Evolutionary conservation across 2,113 vertebrate species (phyloP).

Genomic region (Oceanodroma tethys): DNA sequence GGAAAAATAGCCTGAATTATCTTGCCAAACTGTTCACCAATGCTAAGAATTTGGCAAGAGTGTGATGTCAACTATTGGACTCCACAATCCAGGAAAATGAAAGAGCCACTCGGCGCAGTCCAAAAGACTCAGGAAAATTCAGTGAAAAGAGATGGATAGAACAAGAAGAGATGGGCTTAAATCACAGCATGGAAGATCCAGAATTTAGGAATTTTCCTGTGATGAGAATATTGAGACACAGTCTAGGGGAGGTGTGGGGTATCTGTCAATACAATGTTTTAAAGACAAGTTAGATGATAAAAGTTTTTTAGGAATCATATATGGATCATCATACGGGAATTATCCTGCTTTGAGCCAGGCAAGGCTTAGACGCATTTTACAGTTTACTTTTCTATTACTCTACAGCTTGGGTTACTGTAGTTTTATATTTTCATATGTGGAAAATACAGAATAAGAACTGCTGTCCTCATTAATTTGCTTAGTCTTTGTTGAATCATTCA

Average conservation of each 20-base stretch:
- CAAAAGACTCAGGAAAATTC: background rate
- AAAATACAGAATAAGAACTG: background rate
- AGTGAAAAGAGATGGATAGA: background rate
- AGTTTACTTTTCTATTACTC: background rate
- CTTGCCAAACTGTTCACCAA: background rate
- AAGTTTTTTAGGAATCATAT: background rate
- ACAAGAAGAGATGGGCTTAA: background rate
- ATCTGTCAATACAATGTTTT: background rate
- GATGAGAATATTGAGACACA: background rate
- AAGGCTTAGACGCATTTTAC: background rate
- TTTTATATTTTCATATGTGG: background rate
- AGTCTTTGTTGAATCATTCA: background rate
- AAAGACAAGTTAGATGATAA: background rate
- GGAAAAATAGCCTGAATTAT: background rate
- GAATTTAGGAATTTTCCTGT: background rate
- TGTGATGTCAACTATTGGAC: background rate
- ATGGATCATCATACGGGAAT: background rate
- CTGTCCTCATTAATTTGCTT: background rate
- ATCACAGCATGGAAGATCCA: background rate
- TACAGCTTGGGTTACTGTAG: background rate
- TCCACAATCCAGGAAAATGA: background rate
- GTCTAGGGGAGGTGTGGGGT: background rate
- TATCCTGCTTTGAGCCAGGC: background rate
- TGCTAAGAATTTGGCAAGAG: background rate
- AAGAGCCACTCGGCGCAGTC: background rate